Percentiles rank a stretch among this genome's conserved stretches.
Evolutionary conservation across 2,888 invertebrate genomes (phyloP).

Genomic region (Geophilus truncorum): DNA sequence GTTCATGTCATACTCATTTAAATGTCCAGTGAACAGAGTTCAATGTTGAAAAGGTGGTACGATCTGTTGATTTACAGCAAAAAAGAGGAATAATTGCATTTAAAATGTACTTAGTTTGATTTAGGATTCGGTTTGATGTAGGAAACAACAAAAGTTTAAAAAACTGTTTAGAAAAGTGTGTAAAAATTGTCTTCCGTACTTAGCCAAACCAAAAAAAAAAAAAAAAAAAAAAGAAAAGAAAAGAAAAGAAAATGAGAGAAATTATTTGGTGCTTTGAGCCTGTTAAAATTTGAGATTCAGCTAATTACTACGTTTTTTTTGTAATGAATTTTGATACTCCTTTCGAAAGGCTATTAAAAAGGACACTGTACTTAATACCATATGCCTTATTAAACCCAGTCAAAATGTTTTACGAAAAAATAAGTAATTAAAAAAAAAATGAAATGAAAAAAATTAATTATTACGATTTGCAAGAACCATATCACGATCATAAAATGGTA

Average conservation of each 20-base stretch:
- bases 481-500: not conserved
- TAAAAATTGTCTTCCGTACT: not conserved
- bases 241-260: too few relatives aligned
- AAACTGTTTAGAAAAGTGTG: not conserved
- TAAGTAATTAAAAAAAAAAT: not conserved
- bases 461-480: not conserved
- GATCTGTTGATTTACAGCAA: not conserved
- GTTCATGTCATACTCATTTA: not conserved
- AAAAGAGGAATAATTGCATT: not conserved
- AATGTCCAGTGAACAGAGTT: not conserved
- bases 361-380: constrained; percentile 8
- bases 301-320: not conserved
- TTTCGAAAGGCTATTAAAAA: constrained; percentile 4
- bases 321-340: constrained; percentile 2
- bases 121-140: constrained; percentile 5
- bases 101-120: constrained; percentile 1
- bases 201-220: not conserved
- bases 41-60: not conserved
- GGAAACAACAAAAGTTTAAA: not conserved
- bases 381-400: not conserved
- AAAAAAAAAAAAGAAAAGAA: too few relatives aligned
- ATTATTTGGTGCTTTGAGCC: not conserved
- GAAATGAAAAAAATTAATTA: too few relatives aligned
- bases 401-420: not conserved
- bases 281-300: not conserved